A percentile compares a stretch with the other conserved stretches of the same genome.
phyloP scores from a whole-genome alignment of 1,140 invertebrate species.

The Elymnias hypermnestra region DNA sequence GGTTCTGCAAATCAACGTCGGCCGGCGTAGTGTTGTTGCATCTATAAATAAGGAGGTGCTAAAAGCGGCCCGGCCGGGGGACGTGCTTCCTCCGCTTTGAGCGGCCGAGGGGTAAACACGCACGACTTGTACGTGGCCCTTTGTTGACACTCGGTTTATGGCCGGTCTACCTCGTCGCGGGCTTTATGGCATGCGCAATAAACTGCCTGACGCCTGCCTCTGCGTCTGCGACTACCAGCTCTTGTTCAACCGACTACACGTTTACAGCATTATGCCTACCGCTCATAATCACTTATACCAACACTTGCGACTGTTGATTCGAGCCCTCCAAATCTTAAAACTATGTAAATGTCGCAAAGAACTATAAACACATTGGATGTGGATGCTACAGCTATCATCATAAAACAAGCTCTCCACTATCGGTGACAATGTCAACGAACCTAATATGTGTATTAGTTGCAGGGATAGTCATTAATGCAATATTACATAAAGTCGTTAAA shows the following conservation, averaged over 20 bases:
- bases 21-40: conserved; percentile 51
- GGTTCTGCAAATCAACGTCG: conserved; percentile 62
- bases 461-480: conserved; percentile 26
- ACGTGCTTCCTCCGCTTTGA: conserved; percentile 68
- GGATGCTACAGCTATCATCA: conserved; percentile 2
- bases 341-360: too few relatives aligned
- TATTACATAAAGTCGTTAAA: conserved; percentile 26
- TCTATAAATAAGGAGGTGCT: conserved; percentile 75
- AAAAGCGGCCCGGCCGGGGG: conserved; percentile 65
- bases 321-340: too few relatives aligned
- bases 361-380: not conserved
- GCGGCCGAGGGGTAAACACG: conserved; percentile 62
- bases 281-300: not conserved
- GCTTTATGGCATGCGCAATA: conserved; percentile 47
- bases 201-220: conserved; percentile 28
- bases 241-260: conserved; percentile 1
- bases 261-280: not conserved
- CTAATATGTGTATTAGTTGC: conserved; percentile 24
- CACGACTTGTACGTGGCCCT: conserved; percentile 46
- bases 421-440: conserved; percentile 32
- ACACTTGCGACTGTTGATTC: too few relatives aligned
- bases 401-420: conserved; percentile 6
- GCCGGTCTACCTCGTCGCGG: conserved; percentile 40
- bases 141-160: conserved; percentile 68
- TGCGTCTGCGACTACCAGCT: conserved; percentile 10